These are phyloP conservation scores for Lepus americanus DNA, from an alignment of 2,113 vertebrate species.

Conservation along the genomic window DNA sequence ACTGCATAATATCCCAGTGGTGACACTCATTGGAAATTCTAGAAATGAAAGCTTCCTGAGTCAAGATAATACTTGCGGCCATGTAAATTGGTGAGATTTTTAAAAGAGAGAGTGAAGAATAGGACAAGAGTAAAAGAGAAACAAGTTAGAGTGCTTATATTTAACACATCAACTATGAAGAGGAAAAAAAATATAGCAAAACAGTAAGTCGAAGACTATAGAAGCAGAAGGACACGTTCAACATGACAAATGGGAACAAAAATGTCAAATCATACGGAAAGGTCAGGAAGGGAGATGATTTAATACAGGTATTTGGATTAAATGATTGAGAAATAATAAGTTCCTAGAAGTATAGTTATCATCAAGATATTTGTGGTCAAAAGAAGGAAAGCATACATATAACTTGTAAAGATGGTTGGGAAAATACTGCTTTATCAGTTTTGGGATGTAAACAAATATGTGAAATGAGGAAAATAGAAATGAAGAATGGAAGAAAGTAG, in stretches of 20 bases:
- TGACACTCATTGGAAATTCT: not conserved
- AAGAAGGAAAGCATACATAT: not conserved
- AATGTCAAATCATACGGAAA: not conserved
- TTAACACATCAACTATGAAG: not conserved
- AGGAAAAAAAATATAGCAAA: not conserved
- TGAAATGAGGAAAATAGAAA: not conserved
- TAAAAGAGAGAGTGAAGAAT: not conserved
- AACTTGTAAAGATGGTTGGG: not conserved
- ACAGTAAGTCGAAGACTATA: not conserved
- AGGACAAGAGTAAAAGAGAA: not conserved
- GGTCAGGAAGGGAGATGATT: not conserved
- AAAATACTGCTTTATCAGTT: not conserved
- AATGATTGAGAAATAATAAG: not conserved
- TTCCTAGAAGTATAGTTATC: not conserved
- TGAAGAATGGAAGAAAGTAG: not conserved
- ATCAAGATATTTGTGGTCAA: not conserved
- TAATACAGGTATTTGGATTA: not conserved
- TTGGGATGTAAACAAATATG: not conserved
- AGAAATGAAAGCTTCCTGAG: not conserved
- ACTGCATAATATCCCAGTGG: not conserved
- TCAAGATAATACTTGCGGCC: not conserved
- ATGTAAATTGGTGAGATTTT: not conserved
- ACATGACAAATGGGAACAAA: not conserved
- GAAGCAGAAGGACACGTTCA: not conserved
- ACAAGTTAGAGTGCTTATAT: not conserved